Evolutionary conservation across 2,113 vertebrate genomes (phyloP), one percentile per base, ranked within the genome.

Genomic region (Sylvilagus bachmani): DNA sequence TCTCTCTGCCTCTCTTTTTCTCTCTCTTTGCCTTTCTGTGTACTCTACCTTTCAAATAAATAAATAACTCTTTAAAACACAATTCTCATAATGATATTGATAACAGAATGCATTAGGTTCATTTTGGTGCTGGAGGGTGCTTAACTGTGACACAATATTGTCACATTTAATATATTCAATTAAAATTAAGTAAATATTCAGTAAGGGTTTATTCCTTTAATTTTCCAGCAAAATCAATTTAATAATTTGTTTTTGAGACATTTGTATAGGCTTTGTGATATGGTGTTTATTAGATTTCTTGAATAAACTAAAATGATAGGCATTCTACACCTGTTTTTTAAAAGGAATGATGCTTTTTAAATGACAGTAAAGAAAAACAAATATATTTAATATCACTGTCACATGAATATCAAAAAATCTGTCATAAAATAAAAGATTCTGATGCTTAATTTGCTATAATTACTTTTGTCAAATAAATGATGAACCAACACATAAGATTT

Each of bases 381-480:
- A 94, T 0, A 17, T 11, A 29, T 89, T 95, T 90, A 96, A 93
- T 91, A 82, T 94, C 36, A 89, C 62, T 94, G 4, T 17, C 31
- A 75, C 24, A 7, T 96, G 19, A 98, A 96, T 86, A 96, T 89
- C 78, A 97, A 97, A 93, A 31, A 70, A 21, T 77, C 51, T 79
- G 92, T 11, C 27, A 90, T 38, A 85, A 91, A 94, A 44, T 17
- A 90, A 97, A 89, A 96, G 96, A 92, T 38, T 79, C 24, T 21
- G 89, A 82, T 55, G 25, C 2, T 92, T 97, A 95, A 97, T 97
- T 97, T 98, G 49, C 97, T 36, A 55, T 89, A 97, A 97, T 96
- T 97, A 84, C 38, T 96, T 97, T 95, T 58, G 85, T 97, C 77
- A 97, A 74, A 96, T n/a, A 97, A 84, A 95, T 93, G 95, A 82